Evolutionary conservation across 2,113 vertebrate species (phyloP).

Genomic region (Engystomops pustulosus): DNA sequence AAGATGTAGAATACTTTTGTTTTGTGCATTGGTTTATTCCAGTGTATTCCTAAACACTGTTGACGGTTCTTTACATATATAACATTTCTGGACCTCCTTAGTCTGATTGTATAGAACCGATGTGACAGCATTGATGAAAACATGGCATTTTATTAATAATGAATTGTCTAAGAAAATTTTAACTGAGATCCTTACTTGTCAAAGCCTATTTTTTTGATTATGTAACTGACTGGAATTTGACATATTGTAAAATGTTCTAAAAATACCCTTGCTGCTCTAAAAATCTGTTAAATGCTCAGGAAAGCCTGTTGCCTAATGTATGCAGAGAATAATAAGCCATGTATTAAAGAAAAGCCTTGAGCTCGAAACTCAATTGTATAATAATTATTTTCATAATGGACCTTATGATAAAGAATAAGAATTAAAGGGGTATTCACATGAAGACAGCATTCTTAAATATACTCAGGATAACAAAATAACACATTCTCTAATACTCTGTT

Average conservation of each 20-base stretch:
- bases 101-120: not conserved
- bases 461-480: too few relatives aligned
- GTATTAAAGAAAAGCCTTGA: conserved; percentile 18
- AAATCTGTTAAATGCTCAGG: not conserved
- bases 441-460: too few relatives aligned
- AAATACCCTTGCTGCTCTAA: conserved; percentile 18
- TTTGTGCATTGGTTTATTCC: too few relatives aligned
- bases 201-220: conserved; percentile 1
- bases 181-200: conserved; percentile 20
- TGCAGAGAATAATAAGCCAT: conserved; percentile 5
- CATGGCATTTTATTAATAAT: conserved; percentile 19
- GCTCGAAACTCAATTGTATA: not conserved
- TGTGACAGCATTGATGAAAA: conserved; percentile 35
- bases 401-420: not conserved
- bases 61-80: conserved; percentile 7
- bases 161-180: conserved; percentile 6
- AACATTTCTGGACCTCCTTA: not conserved
- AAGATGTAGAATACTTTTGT: too few relatives aligned
- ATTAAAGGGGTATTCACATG: too few relatives aligned
- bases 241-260: conserved; percentile 24
- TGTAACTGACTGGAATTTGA: conserved; percentile 39
- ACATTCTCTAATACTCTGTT: too few relatives aligned
- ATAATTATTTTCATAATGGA: not conserved
- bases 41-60: too few relatives aligned
- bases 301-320: not conserved